phyloP scores from a whole-genome alignment of 2,113 vertebrate genomes.

The Notarius quadriscutis region DNA sequence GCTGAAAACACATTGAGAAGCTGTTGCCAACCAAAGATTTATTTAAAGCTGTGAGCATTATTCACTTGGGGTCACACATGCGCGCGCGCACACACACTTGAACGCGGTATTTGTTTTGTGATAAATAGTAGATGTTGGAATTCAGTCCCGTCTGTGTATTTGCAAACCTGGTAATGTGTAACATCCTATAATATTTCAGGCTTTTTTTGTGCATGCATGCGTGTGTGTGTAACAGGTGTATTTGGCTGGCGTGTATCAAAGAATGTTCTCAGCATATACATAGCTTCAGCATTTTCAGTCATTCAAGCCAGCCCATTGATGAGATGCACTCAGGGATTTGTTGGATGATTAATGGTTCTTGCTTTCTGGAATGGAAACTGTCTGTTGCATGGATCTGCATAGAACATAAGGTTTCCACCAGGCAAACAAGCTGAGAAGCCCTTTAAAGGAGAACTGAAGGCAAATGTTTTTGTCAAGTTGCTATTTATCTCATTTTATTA shows the following conservation, averaged over 20 bases:
- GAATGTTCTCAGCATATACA: neutral
- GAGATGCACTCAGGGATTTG: neutral
- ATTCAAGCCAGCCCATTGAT: neutral
- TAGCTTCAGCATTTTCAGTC: neutral
- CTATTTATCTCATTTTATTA: too few relatives aligned
- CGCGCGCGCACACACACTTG: neutral
- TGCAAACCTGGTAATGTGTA: slow-evolving; percentile 16
- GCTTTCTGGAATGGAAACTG: neutral
- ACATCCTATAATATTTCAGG: slow-evolving; percentile 21
- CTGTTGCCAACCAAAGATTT: slow-evolving; percentile 51
- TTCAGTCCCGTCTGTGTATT: slow-evolving; percentile 3
- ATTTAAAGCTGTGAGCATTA: slow-evolving; percentile 30
- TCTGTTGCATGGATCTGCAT: neutral
- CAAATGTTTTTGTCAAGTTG: too few relatives aligned
- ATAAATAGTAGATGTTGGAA: slow-evolving; percentile 42
- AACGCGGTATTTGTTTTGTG: slow-evolving; percentile 24
- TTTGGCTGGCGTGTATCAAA: neutral
- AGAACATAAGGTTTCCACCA: neutral
- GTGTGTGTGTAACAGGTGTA: neutral
- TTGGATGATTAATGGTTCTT: neutral
- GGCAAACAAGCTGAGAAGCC: neutral
- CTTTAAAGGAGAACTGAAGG: neutral
- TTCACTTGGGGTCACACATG: slow-evolving; percentile 22
- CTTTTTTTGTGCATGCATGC: neutral
- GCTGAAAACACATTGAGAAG: slow-evolving; percentile 55